Base-by-base conservation (phyloP, 2,888 invertebrate genomes). In the Antitype chi region DNA sequence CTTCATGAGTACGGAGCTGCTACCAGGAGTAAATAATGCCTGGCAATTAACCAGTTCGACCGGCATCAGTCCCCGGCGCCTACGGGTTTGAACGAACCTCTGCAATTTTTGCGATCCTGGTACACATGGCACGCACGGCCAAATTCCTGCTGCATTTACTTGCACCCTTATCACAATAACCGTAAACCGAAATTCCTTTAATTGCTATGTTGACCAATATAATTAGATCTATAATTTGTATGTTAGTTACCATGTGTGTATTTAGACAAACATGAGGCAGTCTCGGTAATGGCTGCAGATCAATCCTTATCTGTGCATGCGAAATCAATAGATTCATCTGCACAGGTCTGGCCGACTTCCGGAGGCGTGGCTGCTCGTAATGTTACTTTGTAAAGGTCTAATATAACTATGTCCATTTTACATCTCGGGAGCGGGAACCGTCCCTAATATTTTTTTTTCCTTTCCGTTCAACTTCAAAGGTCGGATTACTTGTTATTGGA, bases 11-110 rank as follows among this genome's bases (percentile, higher is more conserved):
- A 85, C 86, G 89, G 89, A 88, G 83, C 87, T 86, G 80, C 89
- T 88, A 89, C 89, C 89, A 90, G 89, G 89, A 89, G 85, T 88
- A 91, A 93, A 93, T 93, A 91, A 92, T 92, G 90, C 90, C 78
- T 88, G 85, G 89, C 90, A 92, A 93, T 93, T 94, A 94, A 91
- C 94, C 91, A 91, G 94, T 93, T 89, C 75, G 68, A 91, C 92
- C 88, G 89, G 90, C 91, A 90, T 90, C 90, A 89, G 87, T 90
- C 83, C 84, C 88, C 87, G 86, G 81, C 78, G 91, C 92, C 92
- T 82, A 88, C 85, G 90, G 93, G 90, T 82, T 71, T 79, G 84
- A 82, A 85, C 78, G 82, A 85, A 86, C 81, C 85, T 82, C 85
- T 85, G 68, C 88, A 88, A 87, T 87, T 84, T 71, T 82, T 81